phyloP scores from a whole-genome alignment of 2,888 invertebrate genomes.

The Drosophila mayaguana region DNA sequence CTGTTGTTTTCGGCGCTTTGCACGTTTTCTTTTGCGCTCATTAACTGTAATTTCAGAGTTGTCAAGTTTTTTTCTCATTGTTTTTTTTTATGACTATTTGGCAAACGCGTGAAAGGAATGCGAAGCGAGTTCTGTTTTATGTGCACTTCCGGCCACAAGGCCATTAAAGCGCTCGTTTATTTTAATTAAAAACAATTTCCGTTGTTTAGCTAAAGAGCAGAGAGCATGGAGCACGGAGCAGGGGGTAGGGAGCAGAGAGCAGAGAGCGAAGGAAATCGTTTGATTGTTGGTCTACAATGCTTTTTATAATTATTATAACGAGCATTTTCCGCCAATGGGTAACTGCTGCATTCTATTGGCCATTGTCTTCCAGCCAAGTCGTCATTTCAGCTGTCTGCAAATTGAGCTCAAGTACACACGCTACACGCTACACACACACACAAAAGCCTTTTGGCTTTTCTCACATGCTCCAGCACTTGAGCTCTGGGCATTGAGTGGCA shows the following conservation, averaged over 20 bases:
- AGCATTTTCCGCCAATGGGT: conserved; percentile 44
- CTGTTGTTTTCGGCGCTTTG: neutral
- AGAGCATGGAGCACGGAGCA: conserved; percentile 8
- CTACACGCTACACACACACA: neutral
- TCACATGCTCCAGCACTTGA: conserved; percentile 21
- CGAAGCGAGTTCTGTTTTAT: conserved; percentile 24
- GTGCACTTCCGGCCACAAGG: conserved; percentile 52
- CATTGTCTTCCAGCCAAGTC: conserved; percentile 48
- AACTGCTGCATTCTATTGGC: conserved; percentile 38
- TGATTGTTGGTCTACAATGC: conserved; percentile 46
- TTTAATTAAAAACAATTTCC: conserved; percentile 76
- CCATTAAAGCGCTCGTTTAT: conserved; percentile 60
- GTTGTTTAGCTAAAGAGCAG: conserved; percentile 46
- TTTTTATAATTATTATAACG: conserved; percentile 51
- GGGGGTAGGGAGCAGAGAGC: too few relatives aligned
- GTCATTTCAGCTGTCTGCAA: conserved; percentile 40
- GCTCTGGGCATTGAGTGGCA: conserved; percentile 65
- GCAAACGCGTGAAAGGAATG: conserved; percentile 20
- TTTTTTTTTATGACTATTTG: conserved; percentile 19
- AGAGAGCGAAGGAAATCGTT: conserved; percentile 38
- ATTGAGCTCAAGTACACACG: conserved; percentile 3
- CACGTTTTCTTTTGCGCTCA: conserved; percentile 28
- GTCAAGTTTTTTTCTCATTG: conserved; percentile 14
- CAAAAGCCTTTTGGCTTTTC: conserved; percentile 31
- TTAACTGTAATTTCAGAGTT: conserved; percentile 38